Percentiles rank a stretch among this genome's conserved stretches.
phyloP scores from a whole-genome alignment of 2,797 vertebrate species.

The Oceanodroma leucorhoa region DNA sequence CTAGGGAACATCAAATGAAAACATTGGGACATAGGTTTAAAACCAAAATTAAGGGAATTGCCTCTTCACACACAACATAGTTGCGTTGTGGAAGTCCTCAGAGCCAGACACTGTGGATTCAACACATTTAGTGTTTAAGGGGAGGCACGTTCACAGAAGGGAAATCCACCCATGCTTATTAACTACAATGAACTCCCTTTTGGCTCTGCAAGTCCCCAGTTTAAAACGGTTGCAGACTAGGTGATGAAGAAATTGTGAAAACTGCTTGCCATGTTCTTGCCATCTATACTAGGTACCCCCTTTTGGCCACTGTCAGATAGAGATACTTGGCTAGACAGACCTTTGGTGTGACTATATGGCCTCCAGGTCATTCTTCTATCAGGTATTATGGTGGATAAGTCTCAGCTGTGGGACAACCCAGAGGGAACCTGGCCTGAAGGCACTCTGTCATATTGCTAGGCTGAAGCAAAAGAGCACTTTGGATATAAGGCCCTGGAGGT shows the following conservation, averaged over 20 bases:
- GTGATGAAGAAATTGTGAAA: background rate
- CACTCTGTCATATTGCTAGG: background rate
- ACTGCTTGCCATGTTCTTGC: background rate
- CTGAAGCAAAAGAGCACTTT: background rate
- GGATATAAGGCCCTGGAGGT: background rate
- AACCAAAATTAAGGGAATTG: background rate
- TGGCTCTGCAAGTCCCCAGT: background rate
- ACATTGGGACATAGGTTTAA: background rate
- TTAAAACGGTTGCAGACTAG: background rate
- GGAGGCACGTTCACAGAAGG: background rate
- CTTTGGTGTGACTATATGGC: background rate
- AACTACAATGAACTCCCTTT: background rate
- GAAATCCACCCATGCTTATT: background rate
- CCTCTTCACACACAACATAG: background rate
- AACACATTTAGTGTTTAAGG: background rate
- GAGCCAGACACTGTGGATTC: background rate
- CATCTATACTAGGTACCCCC: background rate
- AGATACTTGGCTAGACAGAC: background rate
- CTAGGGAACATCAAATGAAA: background rate
- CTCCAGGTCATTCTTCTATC: background rate
- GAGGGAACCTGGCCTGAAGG: background rate
- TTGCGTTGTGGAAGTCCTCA: background rate
- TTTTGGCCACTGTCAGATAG: background rate
- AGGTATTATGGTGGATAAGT: accelerated
- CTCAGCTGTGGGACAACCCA: background rate